Evolutionary conservation across 2,797 vertebrate genomes (phyloP), one percentile per base, ranked within the genome.

Genomic region (Manis pentadactyla): DNA sequence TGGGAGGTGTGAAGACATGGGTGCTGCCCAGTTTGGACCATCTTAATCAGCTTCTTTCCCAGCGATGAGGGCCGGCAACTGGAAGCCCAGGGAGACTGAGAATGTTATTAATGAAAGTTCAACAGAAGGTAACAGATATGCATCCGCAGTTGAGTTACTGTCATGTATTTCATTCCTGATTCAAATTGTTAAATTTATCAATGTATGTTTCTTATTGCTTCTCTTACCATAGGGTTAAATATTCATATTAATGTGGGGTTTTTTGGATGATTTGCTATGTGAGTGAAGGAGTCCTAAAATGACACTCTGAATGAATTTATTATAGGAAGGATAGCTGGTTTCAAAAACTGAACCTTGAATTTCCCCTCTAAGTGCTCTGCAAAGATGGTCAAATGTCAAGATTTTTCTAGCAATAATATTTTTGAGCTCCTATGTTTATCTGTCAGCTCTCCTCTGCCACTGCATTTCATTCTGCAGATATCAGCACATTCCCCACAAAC

Each of bases 301-400:
- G 92, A 91, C 55, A 78, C 42, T 82, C 61, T 6, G 88, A 96
- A 97, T 19, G 15, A 29, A 90, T 71, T 79, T 96, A 93, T 94
- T 87, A 96, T 23, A 90, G 73, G 93, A 97, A 97, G 68, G 29
- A 75, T 85, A 96, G 96, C 96, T 85, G 97, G 42, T 74, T 86
- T 64, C 18, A 96, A 91, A 97, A 93, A 12, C 9, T 0, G 59
- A 95, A 97, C 73, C 74, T 85, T 94, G 93, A 94, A 96, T 93
- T 96, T 97, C 59, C 79, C 69, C 95, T 97, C 94, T 53, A 29
- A 34, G 15, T 61, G 29, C 42, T 96, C 86, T 90, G 87, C 83
- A 93, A 97, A 98, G 88, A 98, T 4, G 97, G 87, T 93, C 87
- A 97, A 97, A 95, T 74, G 90, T 95, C 94, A 98, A 97, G 64